These are phyloP conservation scores for Melipona beecheii DNA, from an alignment of 2,888 invertebrate species.

Conservation along the genomic window DNA sequence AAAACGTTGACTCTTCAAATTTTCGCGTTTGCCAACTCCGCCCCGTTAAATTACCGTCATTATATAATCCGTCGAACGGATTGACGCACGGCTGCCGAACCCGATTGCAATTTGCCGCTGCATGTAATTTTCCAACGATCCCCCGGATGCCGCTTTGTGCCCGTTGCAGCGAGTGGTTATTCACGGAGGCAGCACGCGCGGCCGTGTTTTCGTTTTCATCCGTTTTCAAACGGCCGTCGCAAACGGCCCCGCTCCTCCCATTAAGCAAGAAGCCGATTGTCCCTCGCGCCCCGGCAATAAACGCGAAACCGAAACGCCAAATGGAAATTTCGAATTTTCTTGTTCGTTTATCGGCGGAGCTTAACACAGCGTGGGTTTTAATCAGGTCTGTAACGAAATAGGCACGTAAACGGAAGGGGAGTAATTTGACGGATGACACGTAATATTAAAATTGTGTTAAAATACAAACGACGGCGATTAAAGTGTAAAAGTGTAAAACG, in stretches of 20 bases:
- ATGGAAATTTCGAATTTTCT: not conserved
- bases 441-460: not conserved
- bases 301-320: not conserved
- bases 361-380: not conserved
- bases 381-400: not conserved
- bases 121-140: slow-evolving; percentile 18
- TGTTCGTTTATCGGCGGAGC: not conserved
- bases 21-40: slow-evolving; percentile 15
- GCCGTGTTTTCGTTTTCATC: not conserved
- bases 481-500: not conserved
- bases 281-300: not conserved
- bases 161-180: slow-evolving; percentile 1
- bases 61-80: slow-evolving; percentile 17
- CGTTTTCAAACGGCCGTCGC: not conserved
- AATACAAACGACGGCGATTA: not conserved
- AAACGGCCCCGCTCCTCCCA: not conserved
- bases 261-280: not conserved
- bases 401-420: not conserved
- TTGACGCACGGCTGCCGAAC: slow-evolving; percentile 1
- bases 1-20: slow-evolving; percentile 24
- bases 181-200: not conserved
- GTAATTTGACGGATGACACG: not conserved
- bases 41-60: slow-evolving; percentile 36
- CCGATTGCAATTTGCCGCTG: slow-evolving; percentile 25
- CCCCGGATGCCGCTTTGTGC: not conserved